Evolutionary conservation across 2,888 invertebrate genomes (phyloP).

Genomic region (Asteroscopus sphinx): DNA sequence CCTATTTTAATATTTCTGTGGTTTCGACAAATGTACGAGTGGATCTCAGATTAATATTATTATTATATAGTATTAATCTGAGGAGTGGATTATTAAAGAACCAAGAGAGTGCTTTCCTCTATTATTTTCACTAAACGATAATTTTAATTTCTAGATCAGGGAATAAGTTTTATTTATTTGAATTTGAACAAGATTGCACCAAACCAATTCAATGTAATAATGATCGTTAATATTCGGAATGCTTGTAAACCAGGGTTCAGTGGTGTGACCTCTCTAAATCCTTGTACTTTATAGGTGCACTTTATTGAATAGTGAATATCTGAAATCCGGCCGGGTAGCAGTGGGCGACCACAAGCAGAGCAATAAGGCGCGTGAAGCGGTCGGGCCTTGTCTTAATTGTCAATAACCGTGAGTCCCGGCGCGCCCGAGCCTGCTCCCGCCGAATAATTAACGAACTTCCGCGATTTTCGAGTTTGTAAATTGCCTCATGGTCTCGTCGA

Average conservation of each 20-base stretch:
- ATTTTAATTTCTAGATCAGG: no score
- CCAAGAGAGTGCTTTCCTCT: no score
- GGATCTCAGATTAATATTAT: no score
- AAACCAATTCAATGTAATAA: slow-evolving; percentile 25
- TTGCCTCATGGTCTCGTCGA: slow-evolving; percentile 88
- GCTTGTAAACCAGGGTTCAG: slow-evolving; percentile 52
- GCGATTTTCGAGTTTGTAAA: slow-evolving; percentile 90
- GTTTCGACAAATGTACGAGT: no score
- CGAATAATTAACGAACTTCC: slow-evolving; percentile 90
- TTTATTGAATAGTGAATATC: slow-evolving; percentile 77
- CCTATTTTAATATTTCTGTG: no score
- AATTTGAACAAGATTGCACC: slow-evolving; percentile 17
- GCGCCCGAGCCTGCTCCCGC: slow-evolving; percentile 77
- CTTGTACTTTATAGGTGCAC: slow-evolving; percentile 64
- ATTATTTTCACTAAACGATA: no score
- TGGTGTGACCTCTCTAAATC: slow-evolving; percentile 65
- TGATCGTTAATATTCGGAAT: slow-evolving; percentile 55
- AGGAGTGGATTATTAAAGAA: no score
- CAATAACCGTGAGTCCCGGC: slow-evolving; percentile 86
- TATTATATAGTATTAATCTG: no score
- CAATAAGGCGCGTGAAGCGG: slow-evolving; percentile 81
- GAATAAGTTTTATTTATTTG: no score
- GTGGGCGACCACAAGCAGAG: slow-evolving; percentile 73
- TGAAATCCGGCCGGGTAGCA: slow-evolving; percentile 62
- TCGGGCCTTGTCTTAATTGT: slow-evolving; percentile 86